Evolutionary conservation across 2,113 vertebrate genomes (phyloP), one percentile per base, ranked within the genome.

Genomic region (Strigops habroptila): DNA sequence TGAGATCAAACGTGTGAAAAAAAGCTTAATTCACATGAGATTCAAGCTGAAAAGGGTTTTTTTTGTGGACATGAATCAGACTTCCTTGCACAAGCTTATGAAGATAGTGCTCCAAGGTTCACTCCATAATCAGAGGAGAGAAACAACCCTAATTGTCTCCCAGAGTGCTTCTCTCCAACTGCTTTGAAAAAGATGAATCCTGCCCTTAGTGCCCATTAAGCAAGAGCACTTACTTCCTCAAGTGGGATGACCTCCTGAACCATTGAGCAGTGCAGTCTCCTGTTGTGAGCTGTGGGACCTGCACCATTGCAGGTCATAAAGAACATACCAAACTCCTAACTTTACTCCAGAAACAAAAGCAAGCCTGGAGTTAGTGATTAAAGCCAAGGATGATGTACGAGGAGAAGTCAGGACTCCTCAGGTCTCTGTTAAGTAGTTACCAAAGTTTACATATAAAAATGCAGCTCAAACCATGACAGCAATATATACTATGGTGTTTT

Each of bases 231-330:
- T 35, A 84, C 52, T 82, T 91, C 75, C 88, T 91, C 63, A 17
- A 93, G 88, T 82, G 85, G 82, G 91, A 90, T 95, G 90, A 95
- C 95, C 92, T 94, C 74, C 91, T 90, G 92, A 84, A 96, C 95
- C 28, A 3, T 1, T 1, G 2, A 92, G 64, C 60, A 16, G 41
- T 9, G 1, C 0, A 0, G 48, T 9, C 82, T 93, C 95, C 90
- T 1, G 33, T 15, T 7, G 88, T 8, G 92, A 96, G 70, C 88
- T 75, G 53, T 2, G 0, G 71, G 86, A 88, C 63, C 71, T 49
- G 27, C 18, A 10, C 60, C 65, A 31, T 48, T 21, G 23, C 0
- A 3, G 44, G 67, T 31, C 67, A 52, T 53, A 52, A 69, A 69
- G 71, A 76, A 57, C 71, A 71, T 14, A 28, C 35, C 37, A 68